Evolutionary conservation across 1,140 invertebrate genomes (phyloP).

Genomic region (Diabrotica virgifera): DNA sequence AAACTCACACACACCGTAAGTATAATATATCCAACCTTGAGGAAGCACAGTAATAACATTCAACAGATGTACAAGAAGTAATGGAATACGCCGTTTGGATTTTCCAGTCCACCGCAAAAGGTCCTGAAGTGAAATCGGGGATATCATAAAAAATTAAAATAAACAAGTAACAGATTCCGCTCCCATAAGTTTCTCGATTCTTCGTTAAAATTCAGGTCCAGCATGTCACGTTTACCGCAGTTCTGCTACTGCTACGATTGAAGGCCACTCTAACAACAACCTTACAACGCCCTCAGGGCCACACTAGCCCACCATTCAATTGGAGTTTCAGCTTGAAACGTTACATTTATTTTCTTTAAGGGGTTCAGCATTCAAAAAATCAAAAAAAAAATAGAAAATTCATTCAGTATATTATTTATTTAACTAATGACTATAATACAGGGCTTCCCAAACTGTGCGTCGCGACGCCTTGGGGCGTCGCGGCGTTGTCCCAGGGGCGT

Average conservation of each 20-base stretch:
- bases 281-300: background rate
- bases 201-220: slow-evolving; percentile 30
- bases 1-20: too few relatives aligned
- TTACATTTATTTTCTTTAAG: too few relatives aligned
- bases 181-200: slow-evolving; percentile 14
- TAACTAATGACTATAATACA: too few relatives aligned
- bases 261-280: slow-evolving; percentile 11
- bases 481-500: too few relatives aligned
- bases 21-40: too few relatives aligned
- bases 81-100: background rate
- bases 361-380: too few relatives aligned
- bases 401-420: too few relatives aligned
- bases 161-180: slow-evolving; percentile 33
- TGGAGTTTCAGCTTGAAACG: background rate
- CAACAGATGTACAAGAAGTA: too few relatives aligned
- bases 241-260: slow-evolving; percentile 27
- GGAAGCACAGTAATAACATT: too few relatives aligned
- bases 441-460: too few relatives aligned
- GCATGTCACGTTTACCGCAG: slow-evolving; percentile 28
- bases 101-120: slow-evolving; percentile 26
- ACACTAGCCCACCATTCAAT: background rate
- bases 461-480: too few relatives aligned
- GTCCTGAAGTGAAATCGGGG: slow-evolving; percentile 23
- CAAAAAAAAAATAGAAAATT: too few relatives aligned
- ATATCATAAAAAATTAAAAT: slow-evolving; percentile 37